Conservation (phyloP, 2,113 vertebrate species). For the Bujurquina vittata region DNA sequence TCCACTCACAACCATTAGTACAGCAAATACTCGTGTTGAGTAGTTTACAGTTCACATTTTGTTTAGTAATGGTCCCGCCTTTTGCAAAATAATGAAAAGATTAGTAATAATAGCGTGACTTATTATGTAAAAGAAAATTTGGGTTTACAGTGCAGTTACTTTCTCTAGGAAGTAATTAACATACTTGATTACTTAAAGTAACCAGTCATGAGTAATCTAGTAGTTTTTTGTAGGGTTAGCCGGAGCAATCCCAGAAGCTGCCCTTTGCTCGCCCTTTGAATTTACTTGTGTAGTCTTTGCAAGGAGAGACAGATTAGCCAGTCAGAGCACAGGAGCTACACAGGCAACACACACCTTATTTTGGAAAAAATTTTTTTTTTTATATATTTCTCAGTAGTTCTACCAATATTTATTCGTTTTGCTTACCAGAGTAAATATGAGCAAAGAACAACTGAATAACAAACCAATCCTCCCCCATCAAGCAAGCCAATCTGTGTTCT, state of each 20-base stretch:
- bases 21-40: no score
- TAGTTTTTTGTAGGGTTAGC: background rate
- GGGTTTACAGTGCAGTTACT: no score
- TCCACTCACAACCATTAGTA: no score
- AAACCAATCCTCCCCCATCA: background rate
- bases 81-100: no score
- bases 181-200: background rate
- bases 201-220: background rate
- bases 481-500: slow-evolving; percentile 1
- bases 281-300: background rate
- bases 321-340: background rate
- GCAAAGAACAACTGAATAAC: background rate
- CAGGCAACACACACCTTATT: background rate
- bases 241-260: background rate
- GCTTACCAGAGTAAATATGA: background rate
- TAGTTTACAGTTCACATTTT: no score
- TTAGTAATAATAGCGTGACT: no score
- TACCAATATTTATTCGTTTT: background rate
- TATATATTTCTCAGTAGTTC: background rate
- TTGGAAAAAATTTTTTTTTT: background rate
- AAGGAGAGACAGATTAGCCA: background rate
- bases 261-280: background rate
- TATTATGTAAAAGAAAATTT: no score
- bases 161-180: background rate
- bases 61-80: no score